Evolutionary conservation across 2,888 invertebrate genomes (phyloP), one percentile per base, ranked within the genome.

Genomic region (Papilio elwesi): DNA sequence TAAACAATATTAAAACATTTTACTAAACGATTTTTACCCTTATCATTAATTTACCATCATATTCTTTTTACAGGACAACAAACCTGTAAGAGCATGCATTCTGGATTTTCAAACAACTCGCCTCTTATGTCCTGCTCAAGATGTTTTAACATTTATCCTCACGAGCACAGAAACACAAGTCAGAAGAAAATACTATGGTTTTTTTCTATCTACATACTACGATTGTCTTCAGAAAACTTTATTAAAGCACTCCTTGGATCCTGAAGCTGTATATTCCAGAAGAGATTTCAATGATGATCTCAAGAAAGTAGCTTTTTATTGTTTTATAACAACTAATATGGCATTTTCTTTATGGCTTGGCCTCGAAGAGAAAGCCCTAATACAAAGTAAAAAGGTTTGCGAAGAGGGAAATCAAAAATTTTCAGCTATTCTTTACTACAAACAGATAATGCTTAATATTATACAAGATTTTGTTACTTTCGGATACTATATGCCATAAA

Each of bases 331-430:
- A 15, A 65, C 68, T 6, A 70, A 70, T 52, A 57, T 74, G 70
- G 62, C 70, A 51, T 74, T 74, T 57, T 70, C 70, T 11, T 52
- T 74, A 38, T 74, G 74, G 74, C 52, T 74, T 51, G 74, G 74
- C 26, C 49, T 74, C 8, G 74, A 74, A 51, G 70, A 70, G 15
- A 47, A 57, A 7, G 49, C 68, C 38, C 26, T 74, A 51, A n/a
- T 74, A 51, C 36, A 74, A 51, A 74, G 74, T 38, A 71, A 74
- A 57, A 63, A 71, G 55, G 26, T 71, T 13, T 67, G 43, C 26
- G 49, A 43, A 51, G 64, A 70, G n/a, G 57, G 52, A 59, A 47
- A 52, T 15, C 10, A 57, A 7, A 74, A 70, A 55, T 52, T 6
- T 47, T n/a, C 53, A 36, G 43, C 49, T 52, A 49, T 43, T 63